phyloP scores from a whole-genome alignment of 2,113 vertebrate species.

The Muntiacus reevesi region DNA sequence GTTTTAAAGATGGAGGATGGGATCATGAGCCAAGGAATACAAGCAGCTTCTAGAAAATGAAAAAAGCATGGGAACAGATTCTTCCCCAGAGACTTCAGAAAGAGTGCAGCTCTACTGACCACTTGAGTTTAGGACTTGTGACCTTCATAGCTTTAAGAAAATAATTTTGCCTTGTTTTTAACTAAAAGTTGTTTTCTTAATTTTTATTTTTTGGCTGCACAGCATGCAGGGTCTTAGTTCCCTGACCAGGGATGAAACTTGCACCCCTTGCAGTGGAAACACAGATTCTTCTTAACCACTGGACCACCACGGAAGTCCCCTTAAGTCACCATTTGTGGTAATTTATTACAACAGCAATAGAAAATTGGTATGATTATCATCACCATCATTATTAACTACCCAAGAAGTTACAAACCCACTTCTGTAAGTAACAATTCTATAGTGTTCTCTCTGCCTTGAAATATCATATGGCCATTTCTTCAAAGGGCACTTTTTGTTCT shows the following conservation, averaged over 20 bases:
- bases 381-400: not conserved
- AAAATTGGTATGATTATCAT: not conserved
- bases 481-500: not conserved
- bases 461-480: not conserved
- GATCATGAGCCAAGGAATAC: not conserved
- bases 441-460: not conserved
- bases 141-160: not conserved
- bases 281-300: not conserved
- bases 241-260: not conserved
- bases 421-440: not conserved
- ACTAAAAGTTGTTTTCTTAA: not conserved
- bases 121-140: not conserved
- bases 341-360: not conserved
- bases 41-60: not conserved
- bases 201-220: not conserved
- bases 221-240: not conserved
- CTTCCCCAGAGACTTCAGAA: not conserved
- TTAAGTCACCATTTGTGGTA: not conserved
- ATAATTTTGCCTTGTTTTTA: not conserved
- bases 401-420: not conserved
- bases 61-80: not conserved
- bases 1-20: not conserved
- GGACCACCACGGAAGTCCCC: not conserved
- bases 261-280: not conserved
- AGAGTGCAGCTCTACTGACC: not conserved